Percentiles rank a stretch among this genome's conserved stretches.
Conservation (phyloP, 2,888 invertebrate species). For the Harmothoe impar region DNA sequence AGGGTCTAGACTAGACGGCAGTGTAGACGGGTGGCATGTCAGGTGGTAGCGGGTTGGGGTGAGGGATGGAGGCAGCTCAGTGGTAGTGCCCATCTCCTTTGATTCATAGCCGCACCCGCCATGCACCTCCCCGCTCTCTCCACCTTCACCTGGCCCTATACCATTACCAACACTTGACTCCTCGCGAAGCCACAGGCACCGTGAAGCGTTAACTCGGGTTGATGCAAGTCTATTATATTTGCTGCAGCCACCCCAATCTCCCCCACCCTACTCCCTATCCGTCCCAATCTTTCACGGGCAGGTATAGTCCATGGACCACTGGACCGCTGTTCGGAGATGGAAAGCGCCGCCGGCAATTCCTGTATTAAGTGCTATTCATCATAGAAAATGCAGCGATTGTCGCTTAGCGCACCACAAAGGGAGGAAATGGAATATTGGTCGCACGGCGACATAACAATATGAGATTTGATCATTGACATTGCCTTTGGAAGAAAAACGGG, state of each 20-base stretch:
- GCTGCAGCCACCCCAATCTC: background rate
- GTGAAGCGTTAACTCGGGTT: background rate
- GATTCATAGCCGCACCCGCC: too few species aligned
- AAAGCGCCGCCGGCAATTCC: background rate
- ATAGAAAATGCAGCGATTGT: constrained; percentile 14
- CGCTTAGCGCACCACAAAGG: constrained; percentile 2
- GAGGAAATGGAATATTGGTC: constrained; percentile 23
- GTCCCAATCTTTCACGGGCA: background rate
- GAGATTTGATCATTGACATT: constrained; percentile 13
- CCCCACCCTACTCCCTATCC: background rate
- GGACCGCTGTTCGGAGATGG: background rate
- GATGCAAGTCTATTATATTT: constrained; percentile 3
- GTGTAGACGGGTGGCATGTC: background rate
- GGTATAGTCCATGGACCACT: background rate
- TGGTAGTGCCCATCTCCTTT: too few species aligned
- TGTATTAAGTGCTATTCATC: constrained; percentile 29
- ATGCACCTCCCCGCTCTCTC: background rate
- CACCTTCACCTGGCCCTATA: background rate
- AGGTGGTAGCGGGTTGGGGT: background rate
- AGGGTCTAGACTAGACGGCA: background rate
- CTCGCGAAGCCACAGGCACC: background rate
- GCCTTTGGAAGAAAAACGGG: background rate
- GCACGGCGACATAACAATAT: constrained; percentile 6
- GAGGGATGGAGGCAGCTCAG: background rate
- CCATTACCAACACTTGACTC: background rate